phyloP scores from a whole-genome alignment of 2,113 vertebrate species.

The Candoia aspera region DNA sequence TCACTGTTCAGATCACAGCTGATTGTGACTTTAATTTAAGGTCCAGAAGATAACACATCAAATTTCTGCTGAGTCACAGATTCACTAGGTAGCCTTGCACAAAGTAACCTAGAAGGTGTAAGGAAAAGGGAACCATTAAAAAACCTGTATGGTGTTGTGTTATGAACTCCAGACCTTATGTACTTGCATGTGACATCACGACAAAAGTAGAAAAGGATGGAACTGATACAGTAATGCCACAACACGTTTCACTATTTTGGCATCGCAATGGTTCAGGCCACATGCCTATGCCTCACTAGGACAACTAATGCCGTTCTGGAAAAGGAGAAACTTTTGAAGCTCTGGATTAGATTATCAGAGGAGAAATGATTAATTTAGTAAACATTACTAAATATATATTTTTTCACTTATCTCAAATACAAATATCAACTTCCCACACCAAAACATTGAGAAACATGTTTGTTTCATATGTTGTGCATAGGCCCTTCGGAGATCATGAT shows the following conservation, averaged over 20 bases:
- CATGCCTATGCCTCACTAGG: not conserved
- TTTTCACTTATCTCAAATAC: slow-evolving; percentile 23
- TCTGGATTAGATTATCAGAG: slow-evolving; percentile 26
- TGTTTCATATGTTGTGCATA: not conserved
- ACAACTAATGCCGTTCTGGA: slow-evolving; percentile 1
- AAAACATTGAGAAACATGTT: not conserved
- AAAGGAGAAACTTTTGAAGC: slow-evolving; percentile 7
- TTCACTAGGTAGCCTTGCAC: not conserved
- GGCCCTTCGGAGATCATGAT: slow-evolving; percentile 32
- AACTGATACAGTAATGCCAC: not conserved
- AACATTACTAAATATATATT: slow-evolving; percentile 32
- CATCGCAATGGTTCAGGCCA: not conserved
- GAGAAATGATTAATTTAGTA: slow-evolving; percentile 12
- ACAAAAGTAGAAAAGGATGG: not conserved
- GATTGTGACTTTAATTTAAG: not conserved
- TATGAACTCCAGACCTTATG: not conserved
- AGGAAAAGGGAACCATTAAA: not conserved
- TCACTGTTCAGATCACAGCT: slow-evolving; percentile 21
- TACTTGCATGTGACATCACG: not conserved
- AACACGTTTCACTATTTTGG: not conserved
- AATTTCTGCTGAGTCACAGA: not conserved
- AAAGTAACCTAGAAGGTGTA: not conserved
- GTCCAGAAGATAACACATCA: not conserved
- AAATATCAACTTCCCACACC: not conserved
- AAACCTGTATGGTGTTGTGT: not conserved